A percentile compares a stretch with the other conserved stretches of the same genome.
Evolutionary conservation across 2,113 vertebrate genomes (phyloP).

Genomic region (Macquaria australasica): DNA sequence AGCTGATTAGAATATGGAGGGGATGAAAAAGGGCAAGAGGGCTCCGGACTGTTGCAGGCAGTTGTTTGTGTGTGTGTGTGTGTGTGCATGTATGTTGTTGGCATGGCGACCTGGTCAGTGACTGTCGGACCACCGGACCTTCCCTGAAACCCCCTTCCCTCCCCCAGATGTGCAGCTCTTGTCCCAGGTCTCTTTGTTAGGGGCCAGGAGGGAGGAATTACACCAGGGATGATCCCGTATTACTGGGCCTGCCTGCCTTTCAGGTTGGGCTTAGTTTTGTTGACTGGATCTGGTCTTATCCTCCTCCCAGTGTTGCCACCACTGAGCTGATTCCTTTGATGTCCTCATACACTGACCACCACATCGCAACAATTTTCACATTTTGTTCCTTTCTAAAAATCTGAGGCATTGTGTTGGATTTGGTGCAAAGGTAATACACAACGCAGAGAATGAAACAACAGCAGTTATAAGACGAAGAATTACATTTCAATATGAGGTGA

Average conservation of each 20-base stretch:
- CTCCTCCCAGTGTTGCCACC: slow-evolving; percentile 70
- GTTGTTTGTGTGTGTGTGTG: slow-evolving; percentile 53
- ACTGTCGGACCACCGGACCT: slow-evolving; percentile 70
- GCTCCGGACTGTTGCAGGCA: slow-evolving; percentile 70
- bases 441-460: slow-evolving; percentile 12
- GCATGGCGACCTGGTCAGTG: slow-evolving; percentile 81
- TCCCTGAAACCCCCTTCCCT: slow-evolving; percentile 34
- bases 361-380: slow-evolving; percentile 53
- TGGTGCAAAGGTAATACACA: slow-evolving; percentile 8
- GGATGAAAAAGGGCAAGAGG: slow-evolving; percentile 80
- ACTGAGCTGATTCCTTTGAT: slow-evolving; percentile 73
- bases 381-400: slow-evolving; percentile 8
- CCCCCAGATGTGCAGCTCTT: slow-evolving; percentile 74
- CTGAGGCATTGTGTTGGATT: background rate
- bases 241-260: slow-evolving; percentile 77
- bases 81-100: slow-evolving; percentile 68
- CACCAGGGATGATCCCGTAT: slow-evolving; percentile 82
- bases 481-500: background rate
- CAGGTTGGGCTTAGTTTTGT: slow-evolving; percentile 79
- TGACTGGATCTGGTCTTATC: slow-evolving; percentile 66
- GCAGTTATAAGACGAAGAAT: background rate
- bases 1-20: slow-evolving; percentile 87
- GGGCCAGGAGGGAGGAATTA: slow-evolving; percentile 77
- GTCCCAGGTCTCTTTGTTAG: slow-evolving; percentile 79
- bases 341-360: slow-evolving; percentile 75